Base-by-base conservation (phyloP, 2,888 invertebrate species). In the Exocentrus adspersus region DNA sequence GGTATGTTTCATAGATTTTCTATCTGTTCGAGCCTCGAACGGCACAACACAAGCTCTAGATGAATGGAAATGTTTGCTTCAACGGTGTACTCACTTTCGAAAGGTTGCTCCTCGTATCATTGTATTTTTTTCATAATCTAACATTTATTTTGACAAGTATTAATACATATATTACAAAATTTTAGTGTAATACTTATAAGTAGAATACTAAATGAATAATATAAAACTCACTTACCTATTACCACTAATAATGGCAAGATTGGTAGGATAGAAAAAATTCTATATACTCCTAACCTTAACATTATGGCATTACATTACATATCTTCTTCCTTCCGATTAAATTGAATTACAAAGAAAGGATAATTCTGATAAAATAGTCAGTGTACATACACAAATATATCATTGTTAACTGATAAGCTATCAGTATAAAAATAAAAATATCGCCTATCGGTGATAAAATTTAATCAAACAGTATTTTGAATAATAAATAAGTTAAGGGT, bases 241-340 rank as follows among this genome's bases (percentile, higher is more conserved):
- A 42, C 56, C 19, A 19, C 32, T 30, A 56, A n/a, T 9, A 72
- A 64, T 16, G 70, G 58, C 14, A 67, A 46, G 10, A 72, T 60
- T n/a, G n/a, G n/a, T n/a, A n/a, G n/a, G 51, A 67, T 65, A 37
- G 69, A 48, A 53, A 69, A 63, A 21, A 46, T 46, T 45, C 58
- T 62, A 62, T 57, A 67, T 51, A 65, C 54, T 64, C 41, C 70
- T 62, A 68, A 57, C 67, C 65, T 60, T 63, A 62, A 62, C 75
- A 75, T 75, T 63, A 68, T 71, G 42, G 56, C 42, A 63, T 72
- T 65, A 75, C 73, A 73, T 73, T n/a, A n/a, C n/a, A n/a, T n/a
- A n/a, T n/a, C n/a, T n/a, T n/a, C n/a, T n/a, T 59, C 63, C 70
- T 67, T 68, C 48, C 41, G 51, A 37, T 48, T n/a, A n/a, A n/a